Evolutionary conservation across 2,797 vertebrate genomes (phyloP).

Genomic region (Tauraco hartlaubi): DNA sequence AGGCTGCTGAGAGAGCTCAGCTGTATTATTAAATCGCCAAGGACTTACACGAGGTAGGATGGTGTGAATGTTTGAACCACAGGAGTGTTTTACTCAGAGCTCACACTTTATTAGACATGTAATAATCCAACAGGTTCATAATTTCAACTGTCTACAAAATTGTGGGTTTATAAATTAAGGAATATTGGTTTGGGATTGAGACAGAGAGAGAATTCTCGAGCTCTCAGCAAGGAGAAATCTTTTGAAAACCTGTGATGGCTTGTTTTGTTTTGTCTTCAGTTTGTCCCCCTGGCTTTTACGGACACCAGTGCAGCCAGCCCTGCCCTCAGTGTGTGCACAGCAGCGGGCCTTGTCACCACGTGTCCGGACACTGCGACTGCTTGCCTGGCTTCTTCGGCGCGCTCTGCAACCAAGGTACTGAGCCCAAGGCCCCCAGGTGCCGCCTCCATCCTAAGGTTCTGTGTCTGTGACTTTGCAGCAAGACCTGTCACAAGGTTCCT

Average conservation of each 20-base stretch:
- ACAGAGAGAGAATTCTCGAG: background rate
- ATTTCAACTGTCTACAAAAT: background rate
- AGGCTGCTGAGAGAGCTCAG: background rate
- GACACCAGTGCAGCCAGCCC: slow-evolving; percentile 92
- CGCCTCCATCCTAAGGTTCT: background rate
- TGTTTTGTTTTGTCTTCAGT: slow-evolving; percentile 75
- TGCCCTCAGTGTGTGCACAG: slow-evolving; percentile 97
- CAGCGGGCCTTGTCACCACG: slow-evolving; percentile 92
- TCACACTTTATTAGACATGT: background rate
- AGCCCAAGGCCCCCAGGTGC: background rate
- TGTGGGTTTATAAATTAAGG: background rate
- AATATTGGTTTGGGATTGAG: background rate
- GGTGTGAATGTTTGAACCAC: background rate
- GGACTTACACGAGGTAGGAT: background rate
- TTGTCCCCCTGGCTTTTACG: slow-evolving; percentile 94
- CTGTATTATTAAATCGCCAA: background rate
- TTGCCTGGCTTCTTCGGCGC: slow-evolving; percentile 92
- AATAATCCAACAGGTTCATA: background rate
- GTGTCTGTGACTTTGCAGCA: background rate
- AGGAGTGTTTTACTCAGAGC: background rate
- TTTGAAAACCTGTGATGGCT: background rate
- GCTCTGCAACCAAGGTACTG: slow-evolving; percentile 95
- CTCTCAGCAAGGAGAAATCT: background rate
- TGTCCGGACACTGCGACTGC: slow-evolving; percentile 94
- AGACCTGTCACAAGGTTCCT: background rate